A percentile compares a stretch with the other conserved stretches of the same genome.
phyloP scores from a whole-genome alignment of 2,113 vertebrate genomes.

The Lethenteron reissneri region DNA sequence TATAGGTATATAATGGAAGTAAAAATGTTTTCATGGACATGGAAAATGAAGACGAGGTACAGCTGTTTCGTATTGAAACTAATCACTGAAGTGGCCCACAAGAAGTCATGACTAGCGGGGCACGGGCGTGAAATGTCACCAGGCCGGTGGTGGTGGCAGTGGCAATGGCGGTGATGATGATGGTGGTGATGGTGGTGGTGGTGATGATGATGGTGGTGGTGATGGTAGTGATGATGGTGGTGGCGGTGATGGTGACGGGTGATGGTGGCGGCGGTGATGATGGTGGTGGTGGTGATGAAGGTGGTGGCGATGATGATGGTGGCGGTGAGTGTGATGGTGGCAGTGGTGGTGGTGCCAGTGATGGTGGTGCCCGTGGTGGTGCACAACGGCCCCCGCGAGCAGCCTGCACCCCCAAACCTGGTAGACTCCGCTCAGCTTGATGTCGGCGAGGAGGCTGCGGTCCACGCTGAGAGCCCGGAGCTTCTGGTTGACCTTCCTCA shows the following conservation, averaged over 20 bases:
- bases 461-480: slow-evolving; percentile 46
- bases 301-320: not conserved
- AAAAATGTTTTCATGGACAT: too few relatives aligned
- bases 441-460: slow-evolving; percentile 51
- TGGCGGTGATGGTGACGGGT: not conserved
- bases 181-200: too few relatives aligned
- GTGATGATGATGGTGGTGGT: too few relatives aligned
- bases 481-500: slow-evolving; percentile 54
- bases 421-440: slow-evolving; percentile 55
- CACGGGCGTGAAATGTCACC: too few relatives aligned
- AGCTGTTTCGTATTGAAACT: too few relatives aligned
- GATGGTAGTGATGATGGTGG: too few relatives aligned
- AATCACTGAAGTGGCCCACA: too few relatives aligned
- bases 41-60: too few relatives aligned
- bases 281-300: not conserved
- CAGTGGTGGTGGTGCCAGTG: not conserved
- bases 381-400: not conserved
- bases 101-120: too few relatives aligned
- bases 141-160: too few relatives aligned
- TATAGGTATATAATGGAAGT: too few relatives aligned
- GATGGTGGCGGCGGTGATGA: not conserved
- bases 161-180: too few relatives aligned
- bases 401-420: slow-evolving; percentile 25
- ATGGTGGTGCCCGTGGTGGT: not conserved
- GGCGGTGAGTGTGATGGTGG: not conserved